phyloP scores from a whole-genome alignment of 2,113 vertebrate species.

The Clarias magur region DNA sequence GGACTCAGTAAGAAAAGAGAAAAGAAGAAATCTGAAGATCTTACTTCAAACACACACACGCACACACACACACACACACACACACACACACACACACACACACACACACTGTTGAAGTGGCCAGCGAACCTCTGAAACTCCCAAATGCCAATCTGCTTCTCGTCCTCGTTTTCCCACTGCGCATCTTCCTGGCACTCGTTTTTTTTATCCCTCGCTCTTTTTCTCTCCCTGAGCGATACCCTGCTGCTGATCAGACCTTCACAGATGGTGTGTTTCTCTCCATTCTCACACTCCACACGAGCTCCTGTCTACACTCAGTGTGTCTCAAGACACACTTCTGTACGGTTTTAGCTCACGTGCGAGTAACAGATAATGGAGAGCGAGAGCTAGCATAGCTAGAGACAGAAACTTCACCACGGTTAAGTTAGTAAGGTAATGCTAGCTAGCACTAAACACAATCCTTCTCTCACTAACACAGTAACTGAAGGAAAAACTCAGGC shows the following conservation, averaged over 20 bases:
- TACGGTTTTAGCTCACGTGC: not conserved
- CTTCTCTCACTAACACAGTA: not conserved
- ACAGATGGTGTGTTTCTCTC: constrained; percentile 28
- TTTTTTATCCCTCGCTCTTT: constrained; percentile 23
- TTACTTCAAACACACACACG: not conserved
- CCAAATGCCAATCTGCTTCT: constrained; percentile 3
- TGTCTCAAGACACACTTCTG: not conserved
- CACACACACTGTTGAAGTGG: constrained; percentile 10
- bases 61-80: constrained; percentile 19
- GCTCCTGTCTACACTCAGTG: not conserved
- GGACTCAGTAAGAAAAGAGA: not conserved
- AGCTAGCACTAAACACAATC: not conserved
- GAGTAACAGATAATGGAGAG: not conserved
- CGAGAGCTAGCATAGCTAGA: not conserved
- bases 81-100: constrained; percentile 1
- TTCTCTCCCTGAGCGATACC: constrained; percentile 14
- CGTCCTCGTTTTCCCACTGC: not conserved
- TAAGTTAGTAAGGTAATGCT: not conserved
- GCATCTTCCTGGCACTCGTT: not conserved
- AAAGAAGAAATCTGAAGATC: not conserved
- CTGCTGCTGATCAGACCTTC: constrained; percentile 35
- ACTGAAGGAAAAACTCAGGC: not conserved
- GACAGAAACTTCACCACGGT: not conserved
- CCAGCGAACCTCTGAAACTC: constrained; percentile 23
- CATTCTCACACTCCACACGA: constrained; percentile 14